Percentiles rank a stretch among this genome's conserved stretches.
Evolutionary conservation across 2,113 vertebrate genomes (phyloP).

Genomic region (Campylomormyrus tamandua): DNA sequence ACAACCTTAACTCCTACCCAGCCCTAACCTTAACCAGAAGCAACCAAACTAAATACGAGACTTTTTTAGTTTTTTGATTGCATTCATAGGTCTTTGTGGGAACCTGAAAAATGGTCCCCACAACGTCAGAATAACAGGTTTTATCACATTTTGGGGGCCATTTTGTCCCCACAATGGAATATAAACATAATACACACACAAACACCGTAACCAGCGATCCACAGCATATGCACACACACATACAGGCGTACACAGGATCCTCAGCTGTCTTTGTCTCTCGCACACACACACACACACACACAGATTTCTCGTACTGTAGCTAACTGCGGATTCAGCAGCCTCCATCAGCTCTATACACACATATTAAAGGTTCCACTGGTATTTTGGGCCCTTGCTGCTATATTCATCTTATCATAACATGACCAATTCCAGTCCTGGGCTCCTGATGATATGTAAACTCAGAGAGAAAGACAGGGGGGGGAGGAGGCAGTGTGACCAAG

Average conservation of each 20-base stretch:
- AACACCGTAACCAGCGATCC: not conserved
- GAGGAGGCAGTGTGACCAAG: not conserved
- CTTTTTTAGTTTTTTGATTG: no score
- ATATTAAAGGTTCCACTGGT: not conserved
- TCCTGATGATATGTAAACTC: not conserved
- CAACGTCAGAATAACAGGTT: no score
- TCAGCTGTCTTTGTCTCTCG: no score
- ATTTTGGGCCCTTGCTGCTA: not conserved
- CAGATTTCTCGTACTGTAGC: not conserved
- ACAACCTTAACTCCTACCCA: no score
- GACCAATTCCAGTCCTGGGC: not conserved
- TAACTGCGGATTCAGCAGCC: not conserved
- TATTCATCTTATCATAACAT: not conserved
- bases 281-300: not conserved
- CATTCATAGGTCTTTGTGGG: no score
- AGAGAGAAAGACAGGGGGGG: not conserved
- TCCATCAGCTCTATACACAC: no score
- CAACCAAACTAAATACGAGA: no score
- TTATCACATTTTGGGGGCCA: no score
- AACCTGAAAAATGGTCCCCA: no score
- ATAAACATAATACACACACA: not conserved
- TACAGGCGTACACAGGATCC: not conserved
- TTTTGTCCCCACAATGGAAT: no score
- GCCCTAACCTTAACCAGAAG: no score
- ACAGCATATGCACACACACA: not conserved